Evolutionary conservation across 2,797 vertebrate species (phyloP).

Genomic region (Darevskia mixta): DNA sequence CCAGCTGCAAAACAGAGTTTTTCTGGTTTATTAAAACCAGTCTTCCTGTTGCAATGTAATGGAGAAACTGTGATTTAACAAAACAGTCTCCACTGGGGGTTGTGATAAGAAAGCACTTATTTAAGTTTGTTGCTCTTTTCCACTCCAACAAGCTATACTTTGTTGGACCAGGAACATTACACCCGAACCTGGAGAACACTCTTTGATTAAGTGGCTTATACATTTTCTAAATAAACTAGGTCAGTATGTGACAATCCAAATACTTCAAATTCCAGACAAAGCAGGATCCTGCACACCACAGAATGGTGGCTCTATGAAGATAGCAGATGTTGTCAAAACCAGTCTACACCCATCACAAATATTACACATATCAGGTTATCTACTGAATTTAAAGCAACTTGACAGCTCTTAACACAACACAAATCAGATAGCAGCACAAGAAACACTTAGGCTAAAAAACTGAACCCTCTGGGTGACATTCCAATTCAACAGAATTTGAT

Average conservation of each 20-base stretch:
- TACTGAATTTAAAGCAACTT: not conserved
- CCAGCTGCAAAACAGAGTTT: not conserved
- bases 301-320: not conserved
- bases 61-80: not conserved
- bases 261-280: slow-evolving; percentile 1
- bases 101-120: not conserved
- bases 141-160: not conserved
- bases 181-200: not conserved
- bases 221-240: not conserved
- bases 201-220: too few relatives aligned
- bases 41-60: too few relatives aligned
- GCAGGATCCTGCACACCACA: not conserved
- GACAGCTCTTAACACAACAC: not conserved
- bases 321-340: accelerated
- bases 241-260: not conserved
- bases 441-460: not conserved
- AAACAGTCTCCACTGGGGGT: not conserved
- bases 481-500: not conserved
- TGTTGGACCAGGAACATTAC: not conserved
- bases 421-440: slow-evolving; percentile 21
- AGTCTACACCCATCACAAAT: not conserved
- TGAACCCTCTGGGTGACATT: not conserved
- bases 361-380: accelerated
- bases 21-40: not conserved
- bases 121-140: not conserved